Conservation (phyloP, 2,797 vertebrate species). For the Melopsittacus undulatus region DNA sequence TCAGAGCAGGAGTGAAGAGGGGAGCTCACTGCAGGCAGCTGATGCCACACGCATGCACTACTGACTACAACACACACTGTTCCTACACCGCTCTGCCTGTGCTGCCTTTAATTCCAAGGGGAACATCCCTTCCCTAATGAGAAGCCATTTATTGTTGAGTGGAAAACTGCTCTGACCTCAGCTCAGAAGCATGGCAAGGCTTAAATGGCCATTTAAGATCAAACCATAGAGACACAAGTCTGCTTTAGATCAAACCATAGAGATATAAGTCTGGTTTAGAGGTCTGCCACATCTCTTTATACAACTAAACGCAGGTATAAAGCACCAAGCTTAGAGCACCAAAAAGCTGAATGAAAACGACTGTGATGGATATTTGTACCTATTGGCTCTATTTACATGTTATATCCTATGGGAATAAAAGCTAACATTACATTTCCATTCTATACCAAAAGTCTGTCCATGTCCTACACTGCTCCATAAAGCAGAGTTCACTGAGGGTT, state of each 20-base stretch:
- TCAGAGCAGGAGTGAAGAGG: background rate
- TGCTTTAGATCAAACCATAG: too few relatives aligned
- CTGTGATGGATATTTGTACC: background rate
- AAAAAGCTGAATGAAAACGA: background rate
- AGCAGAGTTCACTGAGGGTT: accelerated
- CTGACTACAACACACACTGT: too few relatives aligned
- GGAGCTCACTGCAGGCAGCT: background rate
- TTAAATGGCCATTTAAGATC: background rate
- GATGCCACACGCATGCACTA: background rate
- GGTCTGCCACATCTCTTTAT: background rate
- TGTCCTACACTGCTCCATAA: accelerated
- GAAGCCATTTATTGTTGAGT: background rate
- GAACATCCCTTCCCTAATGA: background rate
- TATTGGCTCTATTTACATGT: background rate
- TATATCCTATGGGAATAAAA: accelerated
- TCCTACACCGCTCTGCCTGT: accelerated
- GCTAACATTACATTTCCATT: background rate
- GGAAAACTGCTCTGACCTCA: background rate
- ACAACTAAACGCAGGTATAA: background rate
- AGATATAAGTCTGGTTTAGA: too few relatives aligned
- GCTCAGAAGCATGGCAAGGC: accelerated
- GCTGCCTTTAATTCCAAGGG: background rate
- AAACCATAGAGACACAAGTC: accelerated
- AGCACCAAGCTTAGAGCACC: background rate
- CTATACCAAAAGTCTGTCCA: background rate